phyloP scores from a whole-genome alignment of 2,888 invertebrate species.

The Pseudanteris insignis region DNA sequence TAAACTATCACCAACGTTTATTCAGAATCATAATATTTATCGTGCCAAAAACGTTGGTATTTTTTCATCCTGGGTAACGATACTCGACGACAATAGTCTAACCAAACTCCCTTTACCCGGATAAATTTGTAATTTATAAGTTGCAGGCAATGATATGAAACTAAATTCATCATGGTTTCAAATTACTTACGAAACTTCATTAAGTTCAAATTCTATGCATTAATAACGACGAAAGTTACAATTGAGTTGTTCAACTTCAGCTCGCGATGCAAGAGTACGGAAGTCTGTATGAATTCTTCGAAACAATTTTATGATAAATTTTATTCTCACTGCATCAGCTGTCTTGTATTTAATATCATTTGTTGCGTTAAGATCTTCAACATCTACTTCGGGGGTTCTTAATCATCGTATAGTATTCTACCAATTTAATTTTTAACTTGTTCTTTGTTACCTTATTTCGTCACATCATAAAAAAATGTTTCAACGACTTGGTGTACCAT shows the following conservation, averaged over 20 bases:
- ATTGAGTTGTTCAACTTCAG: constrained; percentile 44
- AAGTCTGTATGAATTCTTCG: constrained; percentile 41
- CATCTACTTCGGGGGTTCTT: too few species aligned
- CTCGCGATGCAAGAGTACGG: constrained; percentile 38
- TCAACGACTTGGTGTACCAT: too few species aligned
- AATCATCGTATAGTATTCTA: too few species aligned
- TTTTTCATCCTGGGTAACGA: too few species aligned
- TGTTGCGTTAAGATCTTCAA: too few species aligned
- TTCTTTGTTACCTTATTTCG: too few species aligned
- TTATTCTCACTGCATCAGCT: neutral
- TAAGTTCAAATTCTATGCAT: constrained; percentile 46
- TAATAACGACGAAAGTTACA: constrained; percentile 46
- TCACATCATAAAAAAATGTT: too few species aligned
- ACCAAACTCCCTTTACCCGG: constrained; percentile 27
- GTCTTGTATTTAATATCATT: too few species aligned
- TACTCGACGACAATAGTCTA: too few species aligned
- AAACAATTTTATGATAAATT: constrained; percentile 35
- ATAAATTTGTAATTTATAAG: constrained; percentile 44
- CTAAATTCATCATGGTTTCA: constrained; percentile 44
- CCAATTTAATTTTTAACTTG: too few species aligned
- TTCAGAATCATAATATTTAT: constrained; percentile 13
- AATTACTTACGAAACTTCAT: constrained; percentile 46
- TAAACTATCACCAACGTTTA: too few species aligned
- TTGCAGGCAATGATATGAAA: constrained; percentile 42
- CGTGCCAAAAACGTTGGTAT: too few species aligned